phyloP scores from a whole-genome alignment of 2,113 vertebrate genomes.

The Tretioscincus oriximinensis region DNA sequence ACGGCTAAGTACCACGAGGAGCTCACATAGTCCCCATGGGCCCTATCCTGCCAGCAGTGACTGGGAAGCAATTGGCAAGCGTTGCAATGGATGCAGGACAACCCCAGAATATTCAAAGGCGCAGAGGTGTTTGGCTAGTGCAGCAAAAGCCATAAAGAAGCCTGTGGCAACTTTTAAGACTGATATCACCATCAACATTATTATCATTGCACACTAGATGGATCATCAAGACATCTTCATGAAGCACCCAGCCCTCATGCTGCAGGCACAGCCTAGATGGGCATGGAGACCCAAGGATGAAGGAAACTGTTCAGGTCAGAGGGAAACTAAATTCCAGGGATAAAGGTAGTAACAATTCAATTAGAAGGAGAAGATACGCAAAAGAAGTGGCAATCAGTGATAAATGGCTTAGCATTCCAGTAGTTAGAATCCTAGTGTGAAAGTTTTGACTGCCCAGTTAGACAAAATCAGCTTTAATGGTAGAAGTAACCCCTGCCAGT shows the following conservation, averaged over 20 bases:
- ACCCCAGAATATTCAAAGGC: background rate
- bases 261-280: background rate
- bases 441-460: constrained; percentile 54
- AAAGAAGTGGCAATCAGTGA: background rate
- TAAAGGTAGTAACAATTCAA: background rate
- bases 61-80: background rate
- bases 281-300: background rate
- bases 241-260: background rate
- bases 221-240: too few relatives aligned
- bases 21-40: too few relatives aligned
- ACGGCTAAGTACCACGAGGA: constrained; percentile 37
- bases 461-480: constrained; percentile 53
- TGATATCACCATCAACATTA: background rate
- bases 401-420: background rate
- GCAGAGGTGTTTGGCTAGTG: background rate
- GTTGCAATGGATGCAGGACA: background rate
- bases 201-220: background rate
- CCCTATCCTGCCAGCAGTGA: background rate
- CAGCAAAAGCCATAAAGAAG: background rate
- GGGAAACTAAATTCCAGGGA: background rate
- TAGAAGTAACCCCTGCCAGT: constrained; percentile 58
- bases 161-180: background rate
- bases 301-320: background rate
- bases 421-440: constrained; percentile 17
- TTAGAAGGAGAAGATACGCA: background rate